phyloP scores from a whole-genome alignment of 2,113 vertebrate species.

The Pomatostomus ruficeps region DNA sequence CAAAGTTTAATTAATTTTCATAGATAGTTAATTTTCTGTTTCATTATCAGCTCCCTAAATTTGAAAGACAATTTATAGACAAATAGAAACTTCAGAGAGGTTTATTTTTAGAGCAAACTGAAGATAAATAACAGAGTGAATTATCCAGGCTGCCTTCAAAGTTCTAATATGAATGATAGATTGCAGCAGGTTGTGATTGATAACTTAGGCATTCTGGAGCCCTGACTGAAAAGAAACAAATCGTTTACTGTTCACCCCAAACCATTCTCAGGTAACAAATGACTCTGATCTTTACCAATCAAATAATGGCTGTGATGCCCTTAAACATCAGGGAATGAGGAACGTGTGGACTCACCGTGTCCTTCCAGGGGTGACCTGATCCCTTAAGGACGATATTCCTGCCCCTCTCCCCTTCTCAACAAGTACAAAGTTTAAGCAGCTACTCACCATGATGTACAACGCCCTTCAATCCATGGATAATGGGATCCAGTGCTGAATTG shows the following conservation, averaged over 20 bases:
- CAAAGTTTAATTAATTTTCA: conserved; percentile 69
- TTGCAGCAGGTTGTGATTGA: conserved; percentile 59
- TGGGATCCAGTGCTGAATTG: conserved; percentile 90
- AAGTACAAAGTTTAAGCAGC: conserved; percentile 26
- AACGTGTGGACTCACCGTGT: conserved; percentile 1
- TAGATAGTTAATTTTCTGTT: conserved; percentile 67
- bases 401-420: conserved; percentile 21
- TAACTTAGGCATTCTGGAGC: conserved; percentile 42
- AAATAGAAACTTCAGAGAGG: conserved; percentile 62
- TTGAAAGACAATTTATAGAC: conserved; percentile 72
- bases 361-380: conserved; percentile 50
- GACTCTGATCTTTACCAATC: conserved; percentile 53
- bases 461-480: conserved; percentile 94
- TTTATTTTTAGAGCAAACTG: conserved; percentile 62
- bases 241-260: conserved; percentile 66
- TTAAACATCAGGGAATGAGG: conserved; percentile 49
- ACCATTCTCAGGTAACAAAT: conserved; percentile 66
- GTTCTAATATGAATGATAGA: conserved; percentile 55
- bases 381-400: conserved; percentile 29
- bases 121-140: conserved; percentile 62
- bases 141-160: conserved; percentile 6
- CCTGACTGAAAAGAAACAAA: conserved; percentile 70
- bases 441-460: conserved; percentile 97
- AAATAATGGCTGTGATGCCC: conserved; percentile 63
- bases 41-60: conserved; percentile 61